phyloP scores from a whole-genome alignment of 2,888 invertebrate genomes.

The Diaprepes abbreviatus region DNA sequence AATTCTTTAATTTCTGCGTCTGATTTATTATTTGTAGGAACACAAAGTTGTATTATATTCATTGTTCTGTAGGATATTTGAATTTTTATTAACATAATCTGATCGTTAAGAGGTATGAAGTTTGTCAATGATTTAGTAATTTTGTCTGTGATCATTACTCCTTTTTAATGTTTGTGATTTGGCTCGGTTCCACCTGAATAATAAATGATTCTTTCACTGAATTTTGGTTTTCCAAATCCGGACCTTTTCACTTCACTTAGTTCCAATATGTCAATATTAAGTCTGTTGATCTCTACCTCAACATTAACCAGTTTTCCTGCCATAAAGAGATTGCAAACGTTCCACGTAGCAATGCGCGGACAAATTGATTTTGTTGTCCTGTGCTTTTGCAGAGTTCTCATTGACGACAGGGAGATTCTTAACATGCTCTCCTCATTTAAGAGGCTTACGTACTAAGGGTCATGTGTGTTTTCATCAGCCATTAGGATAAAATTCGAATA shows the following conservation, averaged over 20 bases:
- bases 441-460: no score
- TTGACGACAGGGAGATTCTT: no score
- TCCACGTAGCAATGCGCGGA: constrained; percentile 2
- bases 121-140: constrained; percentile 22
- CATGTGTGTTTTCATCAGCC: no score
- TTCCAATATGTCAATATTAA: constrained; percentile 45
- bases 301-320: constrained; percentile 25
- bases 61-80: constrained; percentile 22
- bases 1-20: constrained; percentile 29
- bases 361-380: neutral
- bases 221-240: constrained; percentile 34
- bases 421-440: no score
- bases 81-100: constrained; percentile 15
- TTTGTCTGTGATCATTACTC: constrained; percentile 21
- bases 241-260: constrained; percentile 46
- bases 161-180: constrained; percentile 30
- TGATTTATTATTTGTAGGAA: constrained; percentile 15
- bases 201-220: constrained; percentile 7
- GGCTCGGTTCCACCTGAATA: constrained; percentile 34
- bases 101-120: constrained; percentile 21
- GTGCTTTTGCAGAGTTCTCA: no score
- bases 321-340: constrained; percentile 31
- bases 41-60: constrained; percentile 21
- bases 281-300: constrained; percentile 38
- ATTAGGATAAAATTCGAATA: no score